Evolutionary conservation across 2,888 invertebrate species (phyloP).

Genomic region (Aphodius sticticus): DNA sequence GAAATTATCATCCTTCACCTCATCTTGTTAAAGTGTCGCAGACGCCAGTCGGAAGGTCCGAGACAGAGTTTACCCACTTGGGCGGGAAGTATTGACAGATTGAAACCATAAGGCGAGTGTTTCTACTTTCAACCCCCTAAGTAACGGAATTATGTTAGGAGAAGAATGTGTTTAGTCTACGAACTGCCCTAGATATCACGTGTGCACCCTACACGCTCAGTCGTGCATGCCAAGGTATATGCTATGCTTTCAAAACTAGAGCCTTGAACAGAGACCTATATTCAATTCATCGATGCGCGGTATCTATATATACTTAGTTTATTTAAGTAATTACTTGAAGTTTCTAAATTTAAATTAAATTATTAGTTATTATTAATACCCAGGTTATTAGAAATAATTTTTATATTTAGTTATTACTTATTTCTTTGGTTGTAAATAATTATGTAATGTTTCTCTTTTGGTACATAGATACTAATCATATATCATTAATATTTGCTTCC

Average conservation of each 20-base stretch:
- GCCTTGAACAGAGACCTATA: too few relatives aligned
- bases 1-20: background rate
- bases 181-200: slow-evolving; percentile 40
- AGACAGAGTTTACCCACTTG: slow-evolving; percentile 26
- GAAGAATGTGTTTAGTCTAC: slow-evolving; percentile 57
- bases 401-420: too few relatives aligned
- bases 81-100: slow-evolving; percentile 59
- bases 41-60: slow-evolving; percentile 4
- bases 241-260: background rate
- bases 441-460: too few relatives aligned
- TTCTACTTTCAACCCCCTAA: slow-evolving; percentile 48
- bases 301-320: too few relatives aligned
- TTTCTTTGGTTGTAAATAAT: too few relatives aligned
- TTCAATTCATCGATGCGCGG: too few relatives aligned
- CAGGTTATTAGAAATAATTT: too few relatives aligned
- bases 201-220: slow-evolving; percentile 11
- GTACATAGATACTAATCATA: too few relatives aligned
- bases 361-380: too few relatives aligned
- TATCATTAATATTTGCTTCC: too few relatives aligned
- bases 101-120: slow-evolving; percentile 59
- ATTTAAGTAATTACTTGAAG: too few relatives aligned
- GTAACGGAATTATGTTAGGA: slow-evolving; percentile 40
- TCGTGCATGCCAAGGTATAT: background rate
- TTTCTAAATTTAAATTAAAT: too few relatives aligned
- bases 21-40: background rate